A percentile compares a stretch with the other conserved stretches of the same genome.
Conservation (phyloP, 2,113 vertebrate genomes). For the Meles meles region DNA sequence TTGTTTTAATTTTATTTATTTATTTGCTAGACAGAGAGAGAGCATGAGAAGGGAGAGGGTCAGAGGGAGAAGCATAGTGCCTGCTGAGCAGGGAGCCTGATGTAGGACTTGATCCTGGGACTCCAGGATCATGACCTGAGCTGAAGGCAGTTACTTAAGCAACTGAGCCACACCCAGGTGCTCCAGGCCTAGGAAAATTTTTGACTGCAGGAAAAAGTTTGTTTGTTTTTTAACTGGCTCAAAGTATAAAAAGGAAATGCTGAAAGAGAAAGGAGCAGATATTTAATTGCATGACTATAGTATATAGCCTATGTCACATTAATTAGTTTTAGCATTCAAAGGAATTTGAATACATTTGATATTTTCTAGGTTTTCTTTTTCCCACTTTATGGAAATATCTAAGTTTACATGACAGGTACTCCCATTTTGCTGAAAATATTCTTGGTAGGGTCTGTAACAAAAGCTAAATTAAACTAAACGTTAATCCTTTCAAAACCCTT, state of each 20-base stretch:
- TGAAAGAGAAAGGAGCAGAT: background rate
- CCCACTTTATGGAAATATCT: background rate
- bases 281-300: background rate
- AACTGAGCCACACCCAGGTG: no score
- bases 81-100: no score
- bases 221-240: background rate
- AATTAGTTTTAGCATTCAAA: background rate
- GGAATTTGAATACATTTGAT: background rate
- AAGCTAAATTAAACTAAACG: background rate
- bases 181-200: background rate
- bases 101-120: no score
- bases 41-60: no score
- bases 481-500: background rate
- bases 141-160: no score
- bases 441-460: background rate
- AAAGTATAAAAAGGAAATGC: background rate
- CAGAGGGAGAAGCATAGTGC: no score
- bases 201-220: background rate
- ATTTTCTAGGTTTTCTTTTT: background rate
- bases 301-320: background rate
- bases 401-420: background rate
- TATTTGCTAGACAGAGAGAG: no score
- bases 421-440: constrained; percentile 14
- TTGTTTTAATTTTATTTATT: no score
- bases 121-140: no score